These are phyloP conservation scores for Malacoraja senta DNA, from an alignment of 2,797 vertebrate species.

Conservation along the genomic window DNA sequence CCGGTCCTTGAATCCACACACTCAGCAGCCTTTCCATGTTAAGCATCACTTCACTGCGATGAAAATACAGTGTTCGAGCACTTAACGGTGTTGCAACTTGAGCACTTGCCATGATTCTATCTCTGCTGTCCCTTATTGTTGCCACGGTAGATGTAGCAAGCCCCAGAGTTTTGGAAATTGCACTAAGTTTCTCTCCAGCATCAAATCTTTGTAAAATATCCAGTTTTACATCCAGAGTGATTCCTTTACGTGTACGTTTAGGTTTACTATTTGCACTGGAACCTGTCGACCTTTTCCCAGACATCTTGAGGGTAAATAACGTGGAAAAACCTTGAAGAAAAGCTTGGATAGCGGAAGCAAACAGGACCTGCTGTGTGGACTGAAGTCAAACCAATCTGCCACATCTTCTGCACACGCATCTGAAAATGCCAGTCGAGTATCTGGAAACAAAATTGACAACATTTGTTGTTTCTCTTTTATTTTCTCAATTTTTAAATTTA, in stretches of 20 bases:
- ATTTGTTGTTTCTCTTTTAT: too few species aligned
- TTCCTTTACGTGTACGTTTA: neutral
- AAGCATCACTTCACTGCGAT: slow-evolving; percentile 33
- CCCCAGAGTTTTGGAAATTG: neutral
- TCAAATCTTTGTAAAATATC: slow-evolving; percentile 4
- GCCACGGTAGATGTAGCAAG: neutral
- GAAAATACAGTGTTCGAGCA: slow-evolving; percentile 25
- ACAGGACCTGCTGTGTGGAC: too few species aligned
- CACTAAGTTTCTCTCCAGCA: neutral
- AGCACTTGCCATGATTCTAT: slow-evolving; percentile 13
- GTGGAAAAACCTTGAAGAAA: too few species aligned
- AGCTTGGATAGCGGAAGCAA: too few species aligned
- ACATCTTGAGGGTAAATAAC: too few species aligned
- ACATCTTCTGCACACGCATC: too few species aligned
- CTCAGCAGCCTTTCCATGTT: slow-evolving; percentile 38
- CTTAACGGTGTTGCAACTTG: slow-evolving; percentile 24
- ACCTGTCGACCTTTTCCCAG: too few species aligned
- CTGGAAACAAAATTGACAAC: too few species aligned
- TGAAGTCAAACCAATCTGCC: too few species aligned
- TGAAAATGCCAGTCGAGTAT: too few species aligned
- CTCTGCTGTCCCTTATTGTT: neutral
- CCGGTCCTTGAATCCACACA: slow-evolving; percentile 35
- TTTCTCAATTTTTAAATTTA: too few species aligned
- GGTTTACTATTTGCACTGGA: neutral
- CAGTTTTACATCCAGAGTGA: neutral